A percentile compares a stretch with the other conserved stretches of the same genome.
Conservation (phyloP, 2,888 invertebrate species). For the Cryptocheilus praepositus region DNA sequence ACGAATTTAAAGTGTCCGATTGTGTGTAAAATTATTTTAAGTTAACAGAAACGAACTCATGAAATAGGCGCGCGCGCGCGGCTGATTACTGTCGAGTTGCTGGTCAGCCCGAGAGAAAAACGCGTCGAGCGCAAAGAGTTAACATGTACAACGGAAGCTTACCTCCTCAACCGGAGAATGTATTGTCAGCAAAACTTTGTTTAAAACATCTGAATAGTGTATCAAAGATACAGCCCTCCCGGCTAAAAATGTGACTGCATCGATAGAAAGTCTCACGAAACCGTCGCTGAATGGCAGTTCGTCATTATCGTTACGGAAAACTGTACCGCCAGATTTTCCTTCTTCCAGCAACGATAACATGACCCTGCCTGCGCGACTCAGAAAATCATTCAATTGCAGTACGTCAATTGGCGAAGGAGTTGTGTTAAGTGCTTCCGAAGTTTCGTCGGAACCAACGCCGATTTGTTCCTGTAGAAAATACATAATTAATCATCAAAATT, state of each 20-base stretch:
- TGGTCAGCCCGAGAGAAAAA: too few species aligned
- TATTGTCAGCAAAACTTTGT: conserved; percentile 75
- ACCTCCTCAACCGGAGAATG: conserved; percentile 71
- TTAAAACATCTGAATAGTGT: conserved; percentile 72
- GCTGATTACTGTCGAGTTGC: too few species aligned
- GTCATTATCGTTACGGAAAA: conserved; percentile 66
- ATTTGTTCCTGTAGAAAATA: conserved; percentile 68
- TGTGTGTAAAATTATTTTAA: too few species aligned
- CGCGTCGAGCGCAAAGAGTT: background rate
- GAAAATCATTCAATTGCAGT: conserved; percentile 72
- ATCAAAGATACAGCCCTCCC: conserved; percentile 72
- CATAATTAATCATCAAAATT: too few species aligned
- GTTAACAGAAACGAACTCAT: too few species aligned
- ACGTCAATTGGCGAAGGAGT: conserved; percentile 64
- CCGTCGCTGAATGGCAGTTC: conserved; percentile 76
- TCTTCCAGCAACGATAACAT: conserved; percentile 76
- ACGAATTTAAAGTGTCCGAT: too few species aligned
- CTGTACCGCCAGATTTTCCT: conserved; percentile 58
- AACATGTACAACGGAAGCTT: conserved; percentile 4
- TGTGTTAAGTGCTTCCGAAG: conserved; percentile 33
- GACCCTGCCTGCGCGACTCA: conserved; percentile 72
- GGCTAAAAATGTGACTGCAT: conserved; percentile 71
- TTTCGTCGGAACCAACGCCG: conserved; percentile 72
- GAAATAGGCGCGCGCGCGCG: too few species aligned
- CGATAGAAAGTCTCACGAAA: conserved; percentile 72